Conservation (phyloP, 2,113 vertebrate species). For the Bos javanicus region DNA sequence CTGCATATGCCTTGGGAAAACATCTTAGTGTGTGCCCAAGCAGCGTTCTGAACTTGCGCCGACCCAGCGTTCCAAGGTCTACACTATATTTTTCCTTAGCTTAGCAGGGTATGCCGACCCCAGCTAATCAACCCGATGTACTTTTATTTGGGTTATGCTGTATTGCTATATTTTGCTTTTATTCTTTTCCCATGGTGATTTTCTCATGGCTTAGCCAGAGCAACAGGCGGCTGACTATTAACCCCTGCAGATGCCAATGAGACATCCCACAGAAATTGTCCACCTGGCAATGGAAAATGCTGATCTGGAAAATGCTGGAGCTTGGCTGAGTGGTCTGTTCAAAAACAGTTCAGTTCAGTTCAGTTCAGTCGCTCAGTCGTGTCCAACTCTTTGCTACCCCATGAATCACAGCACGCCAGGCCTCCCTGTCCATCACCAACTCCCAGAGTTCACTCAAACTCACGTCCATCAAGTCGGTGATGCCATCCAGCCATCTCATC, state of each 20-base stretch:
- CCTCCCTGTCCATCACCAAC: too few relatives aligned
- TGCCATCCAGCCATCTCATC: too few relatives aligned
- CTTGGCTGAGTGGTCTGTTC: neutral
- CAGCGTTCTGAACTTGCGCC: fast-evolving
- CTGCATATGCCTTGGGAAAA: neutral
- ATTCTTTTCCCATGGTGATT: neutral
- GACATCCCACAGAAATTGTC: neutral
- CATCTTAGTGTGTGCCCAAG: neutral
- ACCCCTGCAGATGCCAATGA: neutral
- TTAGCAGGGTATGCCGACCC: neutral
- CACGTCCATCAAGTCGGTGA: too few relatives aligned
- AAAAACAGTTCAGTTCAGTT: neutral
- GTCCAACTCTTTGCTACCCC: too few relatives aligned
- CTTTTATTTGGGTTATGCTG: neutral
- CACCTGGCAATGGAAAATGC: neutral
- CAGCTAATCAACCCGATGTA: neutral
- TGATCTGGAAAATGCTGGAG: neutral
- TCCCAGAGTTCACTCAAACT: too few relatives aligned
- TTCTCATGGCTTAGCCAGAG: neutral
- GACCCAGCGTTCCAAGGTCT: neutral
- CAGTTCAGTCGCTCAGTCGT: too few relatives aligned
- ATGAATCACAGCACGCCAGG: too few relatives aligned
- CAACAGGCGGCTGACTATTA: neutral
- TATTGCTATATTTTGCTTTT: neutral
- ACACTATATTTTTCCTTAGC: neutral